Evolutionary conservation across 1,140 invertebrate genomes (phyloP).

Genomic region (Bombus vancouverensis): DNA sequence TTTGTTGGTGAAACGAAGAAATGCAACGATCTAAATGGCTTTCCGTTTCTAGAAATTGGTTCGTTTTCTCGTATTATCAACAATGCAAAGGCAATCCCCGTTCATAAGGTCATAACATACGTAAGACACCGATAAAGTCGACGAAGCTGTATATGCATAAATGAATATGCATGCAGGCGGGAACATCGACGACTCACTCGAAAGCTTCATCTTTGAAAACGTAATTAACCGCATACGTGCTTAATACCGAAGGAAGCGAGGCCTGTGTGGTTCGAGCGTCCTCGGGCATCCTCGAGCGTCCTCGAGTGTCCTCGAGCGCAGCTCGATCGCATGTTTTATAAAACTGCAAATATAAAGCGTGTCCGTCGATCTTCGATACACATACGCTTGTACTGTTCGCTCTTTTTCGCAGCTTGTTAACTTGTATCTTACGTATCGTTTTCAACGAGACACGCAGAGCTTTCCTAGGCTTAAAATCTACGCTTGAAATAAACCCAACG

Average conservation of each 20-base stretch:
- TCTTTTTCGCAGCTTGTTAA: neutral
- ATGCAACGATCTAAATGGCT: neutral
- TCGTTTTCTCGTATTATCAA: slow-evolving; percentile 12
- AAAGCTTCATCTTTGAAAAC: slow-evolving; percentile 41
- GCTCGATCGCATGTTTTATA: slow-evolving; percentile 2
- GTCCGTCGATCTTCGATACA: neutral
- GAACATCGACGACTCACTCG: slow-evolving; percentile 38
- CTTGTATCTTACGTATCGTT: neutral
- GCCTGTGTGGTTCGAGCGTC: neutral
- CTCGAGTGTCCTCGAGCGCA: neutral
- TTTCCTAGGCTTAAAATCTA: neutral
- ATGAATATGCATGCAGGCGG: slow-evolving; percentile 43
- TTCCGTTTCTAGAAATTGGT: neutral
- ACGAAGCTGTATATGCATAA: slow-evolving; percentile 19
- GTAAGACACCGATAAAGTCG: slow-evolving; percentile 12
- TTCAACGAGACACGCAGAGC: neutral
- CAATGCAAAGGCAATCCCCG: slow-evolving; percentile 8
- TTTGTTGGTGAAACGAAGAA: neutral
- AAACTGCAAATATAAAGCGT: slow-evolving; percentile 19
- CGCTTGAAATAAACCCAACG: neutral
- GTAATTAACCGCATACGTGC: slow-evolving; percentile 45
- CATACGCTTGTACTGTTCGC: neutral
- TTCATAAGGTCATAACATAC: slow-evolving; percentile 13
- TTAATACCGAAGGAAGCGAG: slow-evolving; percentile 29
- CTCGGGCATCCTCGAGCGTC: neutral